Percentiles rank a stretch among this genome's conserved stretches.
Conservation (phyloP, 1,140 invertebrate species). For the Heterodera schachtii region DNA sequence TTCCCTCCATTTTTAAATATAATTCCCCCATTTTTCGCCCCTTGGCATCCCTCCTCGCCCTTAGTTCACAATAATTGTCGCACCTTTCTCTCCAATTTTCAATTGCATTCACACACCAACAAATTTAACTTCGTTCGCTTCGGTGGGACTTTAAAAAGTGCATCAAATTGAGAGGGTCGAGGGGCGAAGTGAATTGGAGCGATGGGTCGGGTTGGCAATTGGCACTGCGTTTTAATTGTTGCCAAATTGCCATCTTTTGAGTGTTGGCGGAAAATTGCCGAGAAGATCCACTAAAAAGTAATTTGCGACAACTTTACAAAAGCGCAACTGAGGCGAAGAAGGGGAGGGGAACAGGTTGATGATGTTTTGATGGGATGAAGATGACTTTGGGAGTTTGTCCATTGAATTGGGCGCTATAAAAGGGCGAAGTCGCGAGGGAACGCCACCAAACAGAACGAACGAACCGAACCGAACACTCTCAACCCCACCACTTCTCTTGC, state of each 20-base stretch:
- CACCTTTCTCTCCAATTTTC: background rate
- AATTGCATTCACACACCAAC: background rate
- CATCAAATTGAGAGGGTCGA: background rate
- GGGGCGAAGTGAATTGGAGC: background rate
- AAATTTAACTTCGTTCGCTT: background rate
- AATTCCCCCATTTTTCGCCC: background rate
- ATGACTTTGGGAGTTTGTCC: background rate
- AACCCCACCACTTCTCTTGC: background rate
- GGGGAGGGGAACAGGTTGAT: background rate
- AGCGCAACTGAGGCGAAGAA: background rate
- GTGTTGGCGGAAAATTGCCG: background rate
- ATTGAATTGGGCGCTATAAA: constrained; percentile 9
- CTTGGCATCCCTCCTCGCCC: background rate
- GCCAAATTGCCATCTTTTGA: background rate
- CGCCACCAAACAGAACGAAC: background rate
- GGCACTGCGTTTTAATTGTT: background rate
- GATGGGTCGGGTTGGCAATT: background rate
- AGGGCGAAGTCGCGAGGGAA: background rate
- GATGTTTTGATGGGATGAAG: background rate
- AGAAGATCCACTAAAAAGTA: background rate
- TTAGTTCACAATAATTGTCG: background rate
- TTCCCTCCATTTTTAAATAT: too few species aligned
- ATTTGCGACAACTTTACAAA: background rate
- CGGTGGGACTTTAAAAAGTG: background rate
- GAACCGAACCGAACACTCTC: background rate